These are phyloP conservation scores for Dasyprocta punctata DNA, from an alignment of 2,113 vertebrate genomes.

Conservation along the genomic window DNA sequence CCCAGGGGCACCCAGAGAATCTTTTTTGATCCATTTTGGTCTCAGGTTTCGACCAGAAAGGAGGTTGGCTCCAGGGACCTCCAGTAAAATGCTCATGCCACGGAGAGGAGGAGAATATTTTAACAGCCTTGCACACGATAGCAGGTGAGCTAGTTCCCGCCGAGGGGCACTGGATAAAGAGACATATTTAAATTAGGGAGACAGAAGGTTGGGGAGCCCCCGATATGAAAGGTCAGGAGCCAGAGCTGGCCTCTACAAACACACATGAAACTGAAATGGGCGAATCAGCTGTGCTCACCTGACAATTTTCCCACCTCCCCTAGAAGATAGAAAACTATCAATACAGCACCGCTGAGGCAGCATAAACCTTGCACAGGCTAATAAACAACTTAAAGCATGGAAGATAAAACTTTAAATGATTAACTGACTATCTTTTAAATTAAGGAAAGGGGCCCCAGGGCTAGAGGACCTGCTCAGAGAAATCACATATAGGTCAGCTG, in stretches of 20 bases:
- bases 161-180: neutral
- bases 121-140: neutral
- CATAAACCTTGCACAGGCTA: neutral
- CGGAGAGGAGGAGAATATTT: neutral
- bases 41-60: neutral
- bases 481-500: neutral
- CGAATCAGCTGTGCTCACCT: neutral
- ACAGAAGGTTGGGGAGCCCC: neutral
- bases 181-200: neutral
- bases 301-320: neutral
- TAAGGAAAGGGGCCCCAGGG: neutral
- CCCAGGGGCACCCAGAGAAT: neutral
- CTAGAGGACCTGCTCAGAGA: neutral
- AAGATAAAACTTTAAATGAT: conserved; percentile 44
- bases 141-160: neutral
- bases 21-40: neutral
- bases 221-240: neutral
- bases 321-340: neutral
- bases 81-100: neutral
- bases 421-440: conserved; percentile 38
- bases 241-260: neutral
- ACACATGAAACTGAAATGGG: neutral
- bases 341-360: neutral
- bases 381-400: neutral
- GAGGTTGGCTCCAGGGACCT: neutral